Conservation (phyloP, 2,797 vertebrate genomes). For the Alauda arvensis region DNA sequence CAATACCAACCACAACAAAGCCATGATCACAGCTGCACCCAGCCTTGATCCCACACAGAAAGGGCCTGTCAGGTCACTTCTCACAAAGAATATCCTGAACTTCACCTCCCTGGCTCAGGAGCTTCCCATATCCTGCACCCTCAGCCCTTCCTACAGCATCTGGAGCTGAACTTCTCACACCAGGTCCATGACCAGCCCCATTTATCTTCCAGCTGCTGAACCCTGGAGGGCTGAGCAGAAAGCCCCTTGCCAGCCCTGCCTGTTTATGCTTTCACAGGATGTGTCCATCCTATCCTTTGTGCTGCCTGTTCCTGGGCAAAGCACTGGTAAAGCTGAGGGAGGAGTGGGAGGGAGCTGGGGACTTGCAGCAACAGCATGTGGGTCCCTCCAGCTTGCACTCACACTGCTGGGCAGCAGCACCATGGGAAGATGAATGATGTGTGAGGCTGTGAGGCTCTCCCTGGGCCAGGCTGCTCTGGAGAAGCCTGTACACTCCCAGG, state of each 20-base stretch:
- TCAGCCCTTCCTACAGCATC: neutral
- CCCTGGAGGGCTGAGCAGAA: neutral
- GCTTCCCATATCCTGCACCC: neutral
- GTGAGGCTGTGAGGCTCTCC: neutral
- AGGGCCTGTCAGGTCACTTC: neutral
- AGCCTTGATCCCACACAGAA: neutral
- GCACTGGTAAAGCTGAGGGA: neutral
- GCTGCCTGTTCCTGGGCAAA: neutral
- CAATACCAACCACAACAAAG: neutral
- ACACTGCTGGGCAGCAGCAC: neutral
- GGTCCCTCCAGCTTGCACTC: neutral
- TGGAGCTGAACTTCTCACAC: neutral
- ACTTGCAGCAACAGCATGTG: neutral
- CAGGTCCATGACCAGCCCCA: neutral
- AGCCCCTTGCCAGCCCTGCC: neutral
- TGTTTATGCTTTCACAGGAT: neutral
- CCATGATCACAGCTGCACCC: neutral
- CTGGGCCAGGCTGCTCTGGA: neutral
- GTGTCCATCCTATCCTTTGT: neutral
- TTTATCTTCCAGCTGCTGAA: neutral
- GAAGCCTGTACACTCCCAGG: neutral
- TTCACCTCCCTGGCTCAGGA: neutral
- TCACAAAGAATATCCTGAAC: neutral
- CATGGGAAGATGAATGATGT: fast-evolving
- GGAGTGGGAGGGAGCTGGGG: neutral